phyloP scores from a whole-genome alignment of 2,113 vertebrate species.

The Origma solitaria region DNA sequence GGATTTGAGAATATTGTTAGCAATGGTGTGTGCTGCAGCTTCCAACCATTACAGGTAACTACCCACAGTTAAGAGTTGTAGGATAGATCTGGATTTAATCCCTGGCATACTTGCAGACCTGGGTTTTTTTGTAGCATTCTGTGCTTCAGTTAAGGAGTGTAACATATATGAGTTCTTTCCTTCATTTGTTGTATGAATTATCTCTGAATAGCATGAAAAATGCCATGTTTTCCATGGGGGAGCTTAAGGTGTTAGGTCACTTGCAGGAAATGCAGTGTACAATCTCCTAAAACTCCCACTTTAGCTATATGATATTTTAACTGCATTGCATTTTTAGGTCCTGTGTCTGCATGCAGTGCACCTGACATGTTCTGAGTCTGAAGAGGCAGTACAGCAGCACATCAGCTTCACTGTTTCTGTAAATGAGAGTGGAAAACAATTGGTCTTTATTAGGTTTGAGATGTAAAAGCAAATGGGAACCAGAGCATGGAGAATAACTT shows the following conservation, averaged over 20 bases:
- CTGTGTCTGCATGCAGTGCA: neutral
- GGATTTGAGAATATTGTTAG: neutral
- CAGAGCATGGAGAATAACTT: neutral
- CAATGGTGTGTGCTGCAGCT: neutral
- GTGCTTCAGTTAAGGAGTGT: neutral
- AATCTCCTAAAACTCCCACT: neutral
- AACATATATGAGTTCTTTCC: neutral
- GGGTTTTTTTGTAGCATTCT: neutral
- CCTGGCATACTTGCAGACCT: neutral
- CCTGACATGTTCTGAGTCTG: neutral
- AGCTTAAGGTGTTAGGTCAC: neutral
- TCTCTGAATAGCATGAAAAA: neutral
- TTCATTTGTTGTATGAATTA: neutral
- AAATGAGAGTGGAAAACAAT: neutral
- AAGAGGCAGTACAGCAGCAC: neutral
- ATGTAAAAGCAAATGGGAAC: neutral
- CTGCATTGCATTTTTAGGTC: neutral
- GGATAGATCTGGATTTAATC: neutral
- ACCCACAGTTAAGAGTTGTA: neutral
- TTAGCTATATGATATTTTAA: neutral
- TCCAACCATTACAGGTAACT: neutral
- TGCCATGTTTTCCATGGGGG: neutral
- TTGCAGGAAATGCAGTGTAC: neutral
- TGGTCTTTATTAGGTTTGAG: neutral
- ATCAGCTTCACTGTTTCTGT: neutral